phyloP scores from a whole-genome alignment of 2,113 vertebrate genomes.

The Colinus virginianus region DNA sequence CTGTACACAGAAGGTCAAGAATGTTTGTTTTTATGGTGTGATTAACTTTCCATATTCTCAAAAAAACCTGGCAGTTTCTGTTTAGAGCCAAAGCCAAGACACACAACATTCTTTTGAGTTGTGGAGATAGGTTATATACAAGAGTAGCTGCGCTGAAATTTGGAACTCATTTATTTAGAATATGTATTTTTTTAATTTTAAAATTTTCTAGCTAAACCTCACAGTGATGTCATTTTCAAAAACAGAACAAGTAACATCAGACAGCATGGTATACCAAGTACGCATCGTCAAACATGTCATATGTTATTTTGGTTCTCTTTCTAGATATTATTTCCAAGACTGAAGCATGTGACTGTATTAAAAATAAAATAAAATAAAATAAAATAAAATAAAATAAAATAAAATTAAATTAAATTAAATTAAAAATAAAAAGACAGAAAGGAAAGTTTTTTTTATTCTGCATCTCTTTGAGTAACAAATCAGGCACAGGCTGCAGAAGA shows the following conservation, averaged over 20 bases:
- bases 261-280: not conserved
- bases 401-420: not conserved
- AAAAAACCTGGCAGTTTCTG: not conserved
- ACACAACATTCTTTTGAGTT: slow-evolving; percentile 3
- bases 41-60: slow-evolving; percentile 8
- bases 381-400: too few relatives aligned
- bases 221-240: not conserved
- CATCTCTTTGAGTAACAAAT: too few relatives aligned
- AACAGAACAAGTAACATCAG: not conserved
- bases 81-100: slow-evolving; percentile 29
- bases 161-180: not conserved
- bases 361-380: not conserved
- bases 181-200: not conserved
- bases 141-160: not conserved
- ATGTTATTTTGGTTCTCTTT: slow-evolving; percentile 8
- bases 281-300: accelerated
- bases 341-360: not conserved
- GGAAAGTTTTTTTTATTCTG: not conserved
- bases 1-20: not conserved
- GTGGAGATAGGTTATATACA: slow-evolving; percentile 17
- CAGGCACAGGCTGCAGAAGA: too few relatives aligned
- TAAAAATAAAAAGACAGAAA: too few relatives aligned
- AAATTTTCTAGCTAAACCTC: not conserved
- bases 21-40: slow-evolving; percentile 19
- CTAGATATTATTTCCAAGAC: not conserved